These are phyloP conservation scores for Coptodon bakossiorum DNA, from an alignment of 2,113 vertebrate genomes.

Conservation along the genomic window DNA sequence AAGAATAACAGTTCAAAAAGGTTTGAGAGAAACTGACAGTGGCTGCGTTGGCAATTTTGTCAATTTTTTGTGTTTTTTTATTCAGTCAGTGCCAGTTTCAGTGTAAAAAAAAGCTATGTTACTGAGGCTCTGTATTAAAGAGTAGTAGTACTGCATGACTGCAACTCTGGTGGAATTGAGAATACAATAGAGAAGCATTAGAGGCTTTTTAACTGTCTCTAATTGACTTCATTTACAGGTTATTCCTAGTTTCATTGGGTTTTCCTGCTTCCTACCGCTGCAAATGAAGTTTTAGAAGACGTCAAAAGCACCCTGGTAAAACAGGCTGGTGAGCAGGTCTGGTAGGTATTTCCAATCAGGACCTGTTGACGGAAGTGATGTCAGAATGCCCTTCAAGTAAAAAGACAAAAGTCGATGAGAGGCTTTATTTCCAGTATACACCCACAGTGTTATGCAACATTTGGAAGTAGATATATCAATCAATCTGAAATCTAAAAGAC, in stretches of 20 bases:
- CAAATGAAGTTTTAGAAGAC: not conserved
- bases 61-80: not conserved
- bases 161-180: not conserved
- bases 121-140: not conserved
- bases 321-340: constrained; percentile 13
- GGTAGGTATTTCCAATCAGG: constrained; percentile 16
- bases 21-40: not conserved
- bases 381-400: not conserved
- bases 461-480: not conserved
- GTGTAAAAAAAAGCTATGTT: not conserved
- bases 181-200: not conserved
- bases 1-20: not conserved
- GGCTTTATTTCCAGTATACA: not conserved
- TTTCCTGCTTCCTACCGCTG: not conserved
- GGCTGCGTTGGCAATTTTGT: not conserved
- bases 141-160: not conserved
- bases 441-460: not conserved
- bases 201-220: not conserved
- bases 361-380: not conserved
- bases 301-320: not conserved
- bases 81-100: not conserved
- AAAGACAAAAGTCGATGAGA: not conserved
- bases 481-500: not conserved
- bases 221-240: not conserved
- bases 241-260: not conserved